Base-by-base conservation (phyloP, 2,113 vertebrate species). In the Tringa solitaria region DNA sequence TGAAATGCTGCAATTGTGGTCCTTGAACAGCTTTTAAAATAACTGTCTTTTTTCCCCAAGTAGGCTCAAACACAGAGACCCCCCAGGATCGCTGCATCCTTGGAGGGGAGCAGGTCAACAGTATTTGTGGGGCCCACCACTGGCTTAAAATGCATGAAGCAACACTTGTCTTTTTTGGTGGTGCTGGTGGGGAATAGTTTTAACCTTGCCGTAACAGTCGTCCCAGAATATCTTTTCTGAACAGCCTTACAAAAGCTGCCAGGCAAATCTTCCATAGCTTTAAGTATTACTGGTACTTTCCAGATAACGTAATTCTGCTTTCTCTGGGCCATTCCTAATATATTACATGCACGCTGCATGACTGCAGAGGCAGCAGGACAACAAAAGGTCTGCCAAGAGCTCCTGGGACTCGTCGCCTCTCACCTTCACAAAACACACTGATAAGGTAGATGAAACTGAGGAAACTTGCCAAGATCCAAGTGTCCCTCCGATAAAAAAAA, bases 271-370 rank as follows among this genome's bases (percentile, higher is more conserved):
- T 67, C 53, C 73, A 90, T 28, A 74, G 93, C 89, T 95, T 82
- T 48, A 87, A 81, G 65, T 67, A 80, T 91, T 91, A 69, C 84
- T 65, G 43, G 89, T 95, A 75, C 70, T 96, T 96, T 95, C 96
- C 96, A 96, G 90, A 96, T 74, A 72, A 94, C 9, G 35, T 94
- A 94, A 87, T 92, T 95, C 82, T 76, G 79, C 75, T 93, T 91
- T 94, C 84, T 59, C 59, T 33, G 67, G 74, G 93, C 68, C 93
- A 73, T 94, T 97, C 96, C 89, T 83, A n/a, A 65, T 75, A 41
- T 74, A 46, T 48, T 46, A 28, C 37, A 70, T 24, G 17, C 87
- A 46, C 1, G 6, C 43, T 63, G 76, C 41, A 7, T 87, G 82
- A 77, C 76, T 46, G 35, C 33, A 4, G 61, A 48, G 84, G 69